These are phyloP conservation scores for Corvus cornix DNA, from an alignment of 2,113 vertebrate species.

Conservation along the genomic window DNA sequence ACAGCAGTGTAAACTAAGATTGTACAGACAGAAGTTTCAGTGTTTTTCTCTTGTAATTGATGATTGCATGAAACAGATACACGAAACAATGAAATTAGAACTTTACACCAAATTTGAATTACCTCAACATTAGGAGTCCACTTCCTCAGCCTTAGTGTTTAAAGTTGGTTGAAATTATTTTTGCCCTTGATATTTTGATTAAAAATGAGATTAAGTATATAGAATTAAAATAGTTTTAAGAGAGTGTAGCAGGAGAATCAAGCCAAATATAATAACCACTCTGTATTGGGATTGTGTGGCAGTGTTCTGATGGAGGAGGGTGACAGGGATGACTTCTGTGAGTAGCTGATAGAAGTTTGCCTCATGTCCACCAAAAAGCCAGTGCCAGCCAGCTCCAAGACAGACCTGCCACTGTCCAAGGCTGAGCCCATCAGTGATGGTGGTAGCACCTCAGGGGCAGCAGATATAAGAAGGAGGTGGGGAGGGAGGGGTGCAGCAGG, in stretches of 20 bases:
- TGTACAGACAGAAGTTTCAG: not conserved
- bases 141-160: not conserved
- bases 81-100: not conserved
- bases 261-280: not conserved
- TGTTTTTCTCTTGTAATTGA: not conserved
- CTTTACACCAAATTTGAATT: not conserved
- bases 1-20: not conserved
- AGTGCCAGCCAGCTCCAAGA: not conserved
- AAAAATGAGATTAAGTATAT: not conserved
- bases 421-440: not conserved
- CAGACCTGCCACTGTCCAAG: not conserved
- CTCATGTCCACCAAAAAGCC: not conserved
- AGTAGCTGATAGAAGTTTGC: not conserved
- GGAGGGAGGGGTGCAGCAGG: too few species aligned
- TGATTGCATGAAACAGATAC: not conserved
- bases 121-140: not conserved
- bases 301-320: rapidly evolving
- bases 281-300: not conserved
- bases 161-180: not conserved
- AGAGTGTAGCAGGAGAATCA: not conserved
- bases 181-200: not conserved
- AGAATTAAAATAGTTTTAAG: not conserved
- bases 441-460: not conserved
- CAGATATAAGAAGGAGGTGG: not conserved
- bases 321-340: not conserved